These are phyloP conservation scores for Plagiodera versicolora DNA, from an alignment of 2,888 invertebrate species.

Conservation along the genomic window DNA sequence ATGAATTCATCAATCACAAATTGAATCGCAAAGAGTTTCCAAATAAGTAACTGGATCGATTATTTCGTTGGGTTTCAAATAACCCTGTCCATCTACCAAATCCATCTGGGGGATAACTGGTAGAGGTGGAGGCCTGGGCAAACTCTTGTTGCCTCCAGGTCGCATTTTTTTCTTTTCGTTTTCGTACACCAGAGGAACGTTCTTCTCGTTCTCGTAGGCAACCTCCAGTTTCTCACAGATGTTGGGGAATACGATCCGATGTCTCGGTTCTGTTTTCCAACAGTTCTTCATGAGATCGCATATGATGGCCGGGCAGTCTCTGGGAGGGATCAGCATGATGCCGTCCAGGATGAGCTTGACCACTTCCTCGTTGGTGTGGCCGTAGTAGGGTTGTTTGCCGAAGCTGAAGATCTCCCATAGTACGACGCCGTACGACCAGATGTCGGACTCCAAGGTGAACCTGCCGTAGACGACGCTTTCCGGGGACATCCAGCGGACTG, in stretches of 20 bases:
- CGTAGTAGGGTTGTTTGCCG: constrained; percentile 92
- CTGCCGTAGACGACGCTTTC: constrained; percentile 88
- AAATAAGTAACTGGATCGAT: constrained; percentile 52
- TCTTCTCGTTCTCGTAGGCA: constrained; percentile 38
- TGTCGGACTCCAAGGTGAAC: constrained; percentile 88
- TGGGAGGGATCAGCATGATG: constrained; percentile 77
- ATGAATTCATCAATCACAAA: constrained; percentile 45
- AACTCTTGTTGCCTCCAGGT: constrained; percentile 35
- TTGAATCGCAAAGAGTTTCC: constrained; percentile 47
- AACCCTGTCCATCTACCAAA: constrained; percentile 67
- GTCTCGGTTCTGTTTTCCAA: constrained; percentile 79
- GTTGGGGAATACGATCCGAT: constrained; percentile 72
- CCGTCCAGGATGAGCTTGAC: constrained; percentile 79
- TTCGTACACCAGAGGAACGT: constrained; percentile 8
- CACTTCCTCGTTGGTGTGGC: constrained; percentile 85
- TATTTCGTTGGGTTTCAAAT: constrained; percentile 61
- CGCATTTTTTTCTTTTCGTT: constrained; percentile 15
- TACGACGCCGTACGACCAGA: constrained; percentile 92
- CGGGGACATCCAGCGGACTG: constrained; percentile 96
- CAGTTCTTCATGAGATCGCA: constrained; percentile 77
- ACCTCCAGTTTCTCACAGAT: constrained; percentile 68
- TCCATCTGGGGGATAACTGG: constrained; percentile 55
- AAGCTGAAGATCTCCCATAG: constrained; percentile 93
- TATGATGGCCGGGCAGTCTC: constrained; percentile 72
- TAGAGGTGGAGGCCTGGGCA: constrained; percentile 61